These are phyloP conservation scores for Acronicta alni DNA, from an alignment of 2,888 invertebrate species.

Conservation along the genomic window DNA sequence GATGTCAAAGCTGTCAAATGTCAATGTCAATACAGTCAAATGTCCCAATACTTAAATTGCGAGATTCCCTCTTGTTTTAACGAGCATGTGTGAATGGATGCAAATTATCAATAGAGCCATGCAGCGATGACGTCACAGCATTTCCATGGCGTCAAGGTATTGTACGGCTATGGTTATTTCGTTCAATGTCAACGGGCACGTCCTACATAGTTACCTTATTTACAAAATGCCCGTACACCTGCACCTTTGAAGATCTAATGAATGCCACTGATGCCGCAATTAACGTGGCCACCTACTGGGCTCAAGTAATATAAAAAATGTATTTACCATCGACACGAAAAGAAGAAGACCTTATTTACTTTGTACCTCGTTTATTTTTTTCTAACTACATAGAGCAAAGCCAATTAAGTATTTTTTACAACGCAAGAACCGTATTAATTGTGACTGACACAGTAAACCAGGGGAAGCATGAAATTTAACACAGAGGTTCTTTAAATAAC, in stretches of 20 bases:
- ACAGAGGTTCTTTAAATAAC: too few species aligned
- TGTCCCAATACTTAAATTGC: conserved; percentile 5
- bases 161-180: conserved; percentile 45
- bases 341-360: too few species aligned
- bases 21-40: conserved; percentile 1
- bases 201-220: conserved; percentile 34
- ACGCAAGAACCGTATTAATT: too few species aligned
- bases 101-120: conserved; percentile 25
- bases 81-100: conserved; percentile 34
- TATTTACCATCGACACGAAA: too few species aligned
- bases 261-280: too few species aligned
- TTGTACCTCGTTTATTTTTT: conserved; percentile 1
- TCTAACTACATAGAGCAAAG: not conserved
- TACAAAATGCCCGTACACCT: too few species aligned
- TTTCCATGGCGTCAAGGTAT: conserved; percentile 46
- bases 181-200: conserved; percentile 52
- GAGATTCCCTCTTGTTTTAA: conserved; percentile 14
- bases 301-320: too few species aligned
- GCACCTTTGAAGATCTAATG: too few species aligned
- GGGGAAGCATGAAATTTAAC: too few species aligned
- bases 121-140: conserved; percentile 43
- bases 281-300: too few species aligned
- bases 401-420: not conserved
- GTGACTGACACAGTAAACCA: too few species aligned
- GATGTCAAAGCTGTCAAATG: too few species aligned